Base-by-base conservation (phyloP, 2,797 vertebrate genomes). In the Cuniculus paca region DNA sequence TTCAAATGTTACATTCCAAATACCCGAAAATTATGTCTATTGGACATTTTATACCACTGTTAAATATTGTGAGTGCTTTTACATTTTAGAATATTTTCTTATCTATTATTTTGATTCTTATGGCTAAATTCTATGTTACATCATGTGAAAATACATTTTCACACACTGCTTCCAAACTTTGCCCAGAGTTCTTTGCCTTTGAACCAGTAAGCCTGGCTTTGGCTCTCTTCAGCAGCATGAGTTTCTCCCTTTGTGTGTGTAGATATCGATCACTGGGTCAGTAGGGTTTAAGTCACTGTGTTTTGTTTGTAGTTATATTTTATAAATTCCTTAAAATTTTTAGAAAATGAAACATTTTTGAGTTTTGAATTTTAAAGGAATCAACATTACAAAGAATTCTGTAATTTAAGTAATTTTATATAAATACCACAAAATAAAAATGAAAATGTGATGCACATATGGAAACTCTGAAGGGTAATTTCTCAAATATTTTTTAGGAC, bases 381-480 rank as follows among this genome's bases (percentile, higher is more conserved):
- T 28, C 61, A 19, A 61, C 24, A 90, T 85, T 48, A 84, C 0
- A 83, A 90, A 65, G 31, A 79, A 61, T 88, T 88, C 26, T 93
- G 9, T 22, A 88, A 78, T 84, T 83, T n/a, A 60, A 54, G 6
- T 39, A 88, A 93, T 88, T 84, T 54, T 39, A 74, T 78, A 34
- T 88, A 88, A 95, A 26, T 80, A 42, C 34, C 19, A 85, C 56
- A 36, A 91, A 84, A 79, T 48, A 68, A 42, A 93, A 68, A 22
- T 61, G 45, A 95, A 91, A 24, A 45, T 75, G 20, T 93, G n/a
- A 88, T 12, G 68, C 70, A 86, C 79, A 81, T 87, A 26, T 82
- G 56, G 52, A 79, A 84, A 68, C 19, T 31, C 16, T 54, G 42
- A 80, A 84, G 31, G n/a, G 16, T 74, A 45, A 68, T 79, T 74